Evolutionary conservation across 2,113 vertebrate genomes (phyloP).

Genomic region (Hypomesus transpacificus): DNA sequence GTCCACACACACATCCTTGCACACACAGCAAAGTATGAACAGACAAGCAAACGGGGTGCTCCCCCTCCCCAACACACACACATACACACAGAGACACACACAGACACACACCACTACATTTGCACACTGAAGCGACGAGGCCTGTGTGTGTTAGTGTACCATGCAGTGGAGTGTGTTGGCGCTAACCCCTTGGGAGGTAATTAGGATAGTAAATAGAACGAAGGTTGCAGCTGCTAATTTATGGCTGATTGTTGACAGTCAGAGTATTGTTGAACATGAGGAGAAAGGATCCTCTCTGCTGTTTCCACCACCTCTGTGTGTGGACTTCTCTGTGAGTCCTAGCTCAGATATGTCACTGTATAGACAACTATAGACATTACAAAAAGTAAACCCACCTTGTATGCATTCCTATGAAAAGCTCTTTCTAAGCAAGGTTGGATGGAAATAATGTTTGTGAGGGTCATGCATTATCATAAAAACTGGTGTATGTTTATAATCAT

Average conservation of each 20-base stretch:
- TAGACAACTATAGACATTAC: background rate
- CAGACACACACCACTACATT: constrained; percentile 18
- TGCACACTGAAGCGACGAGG: constrained; percentile 43
- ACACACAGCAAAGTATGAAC: background rate
- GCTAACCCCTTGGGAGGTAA: constrained; percentile 75
- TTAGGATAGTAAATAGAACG: constrained; percentile 81
- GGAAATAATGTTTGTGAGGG: too few species aligned
- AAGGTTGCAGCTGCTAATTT: constrained; percentile 75
- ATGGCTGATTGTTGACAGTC: constrained; percentile 79
- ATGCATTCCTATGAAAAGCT: too few species aligned
- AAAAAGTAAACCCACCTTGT: too few species aligned
- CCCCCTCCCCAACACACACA: constrained; percentile 36
- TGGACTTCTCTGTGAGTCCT: constrained; percentile 19
- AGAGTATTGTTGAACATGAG: constrained; percentile 76
- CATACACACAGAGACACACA: background rate
- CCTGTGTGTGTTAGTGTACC: constrained; percentile 39
- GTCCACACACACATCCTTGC: constrained; percentile 1
- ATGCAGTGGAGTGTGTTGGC: constrained; percentile 55
- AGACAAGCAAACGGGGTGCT: constrained; percentile 28
- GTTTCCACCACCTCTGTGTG: constrained; percentile 51
- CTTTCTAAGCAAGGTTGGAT: too few species aligned
- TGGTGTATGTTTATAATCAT: too few species aligned
- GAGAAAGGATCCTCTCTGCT: constrained; percentile 64
- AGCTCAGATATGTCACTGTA: background rate
- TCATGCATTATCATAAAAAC: too few species aligned